phyloP scores from a whole-genome alignment of 92 coral and sea anemone species.

The Phenganax subtilis region DNA sequence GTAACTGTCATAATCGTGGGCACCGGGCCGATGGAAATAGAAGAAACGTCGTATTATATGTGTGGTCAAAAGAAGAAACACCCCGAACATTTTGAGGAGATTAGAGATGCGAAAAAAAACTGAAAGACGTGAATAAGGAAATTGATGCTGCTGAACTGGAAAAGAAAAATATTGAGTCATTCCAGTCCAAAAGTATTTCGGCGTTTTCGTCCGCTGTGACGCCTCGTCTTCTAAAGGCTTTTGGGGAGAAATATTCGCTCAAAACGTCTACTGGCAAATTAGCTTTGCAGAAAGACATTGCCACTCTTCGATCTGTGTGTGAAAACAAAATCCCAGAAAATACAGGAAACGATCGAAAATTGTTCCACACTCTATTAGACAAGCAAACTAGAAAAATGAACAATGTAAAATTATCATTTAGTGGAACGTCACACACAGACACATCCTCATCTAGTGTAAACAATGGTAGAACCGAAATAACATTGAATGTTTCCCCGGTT shows the following conservation, averaged over 20 bases:
- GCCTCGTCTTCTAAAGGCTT: slow-evolving; percentile 45
- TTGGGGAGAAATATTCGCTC: slow-evolving; percentile 40
- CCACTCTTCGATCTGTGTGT: slow-evolving; percentile 48
- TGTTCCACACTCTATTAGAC: slow-evolving; percentile 32
- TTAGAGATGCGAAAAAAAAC: slow-evolving; percentile 35
- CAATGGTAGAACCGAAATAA: background rate
- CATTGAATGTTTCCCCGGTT: slow-evolving; percentile 1
- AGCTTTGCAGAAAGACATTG: slow-evolving; percentile 46
- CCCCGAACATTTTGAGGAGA: slow-evolving; percentile 46
- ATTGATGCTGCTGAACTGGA: slow-evolving; percentile 48
- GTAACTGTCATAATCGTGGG: slow-evolving; percentile 46
- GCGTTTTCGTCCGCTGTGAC: slow-evolving; percentile 52
- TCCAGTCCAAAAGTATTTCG: slow-evolving; percentile 49
- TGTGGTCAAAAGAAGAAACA: slow-evolving; percentile 47
- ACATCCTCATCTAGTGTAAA: background rate
- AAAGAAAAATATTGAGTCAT: slow-evolving; percentile 46
- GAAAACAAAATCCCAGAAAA: slow-evolving; percentile 37
- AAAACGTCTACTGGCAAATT: slow-evolving; percentile 34
- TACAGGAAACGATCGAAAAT: slow-evolving; percentile 32
- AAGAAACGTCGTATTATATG: slow-evolving; percentile 17
- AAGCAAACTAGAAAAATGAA: slow-evolving; percentile 35
- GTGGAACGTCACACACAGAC: slow-evolving; percentile 27
- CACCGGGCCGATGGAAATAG: slow-evolving; percentile 42
- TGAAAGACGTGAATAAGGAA: slow-evolving; percentile 45
- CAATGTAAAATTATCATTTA: slow-evolving; percentile 26